Conservation (phyloP, 2,888 invertebrate species). For the Ecdyonurus torrentis region DNA sequence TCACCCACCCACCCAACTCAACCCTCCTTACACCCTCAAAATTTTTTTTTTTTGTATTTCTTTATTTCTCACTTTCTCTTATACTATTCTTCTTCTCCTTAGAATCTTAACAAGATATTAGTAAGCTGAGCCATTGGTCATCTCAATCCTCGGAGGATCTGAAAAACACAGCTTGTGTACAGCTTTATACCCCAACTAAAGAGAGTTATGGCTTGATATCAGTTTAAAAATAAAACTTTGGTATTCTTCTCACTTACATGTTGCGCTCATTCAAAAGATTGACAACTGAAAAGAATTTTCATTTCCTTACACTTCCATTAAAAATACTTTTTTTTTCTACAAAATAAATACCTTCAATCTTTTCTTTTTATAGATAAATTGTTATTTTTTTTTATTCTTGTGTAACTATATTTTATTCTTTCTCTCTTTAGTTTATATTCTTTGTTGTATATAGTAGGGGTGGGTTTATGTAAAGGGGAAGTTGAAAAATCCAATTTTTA, state of each 20-base stretch:
- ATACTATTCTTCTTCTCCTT: background rate
- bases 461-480: background rate
- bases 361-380: constrained; percentile 1
- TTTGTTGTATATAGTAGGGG: background rate
- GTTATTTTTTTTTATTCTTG: background rate
- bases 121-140: constrained; percentile 9
- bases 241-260: background rate
- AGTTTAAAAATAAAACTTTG: background rate
- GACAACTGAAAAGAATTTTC: background rate
- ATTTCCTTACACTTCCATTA: background rate
- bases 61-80: background rate
- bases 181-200: background rate
- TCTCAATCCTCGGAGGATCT: background rate
- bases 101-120: constrained; percentile 13
- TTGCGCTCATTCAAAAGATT: background rate
- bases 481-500: background rate
- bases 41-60: background rate
- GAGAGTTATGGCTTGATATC: constrained; percentile 1
- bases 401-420: no score
- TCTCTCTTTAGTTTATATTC: background rate
- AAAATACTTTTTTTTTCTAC: background rate
- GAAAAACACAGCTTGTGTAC: background rate
- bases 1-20: no score
- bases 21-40: constrained; percentile 2
- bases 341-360: constrained; percentile 12